Base-by-base conservation (phyloP, 2,797 vertebrate genomes). In the Amblyopsis hoosieri region DNA sequence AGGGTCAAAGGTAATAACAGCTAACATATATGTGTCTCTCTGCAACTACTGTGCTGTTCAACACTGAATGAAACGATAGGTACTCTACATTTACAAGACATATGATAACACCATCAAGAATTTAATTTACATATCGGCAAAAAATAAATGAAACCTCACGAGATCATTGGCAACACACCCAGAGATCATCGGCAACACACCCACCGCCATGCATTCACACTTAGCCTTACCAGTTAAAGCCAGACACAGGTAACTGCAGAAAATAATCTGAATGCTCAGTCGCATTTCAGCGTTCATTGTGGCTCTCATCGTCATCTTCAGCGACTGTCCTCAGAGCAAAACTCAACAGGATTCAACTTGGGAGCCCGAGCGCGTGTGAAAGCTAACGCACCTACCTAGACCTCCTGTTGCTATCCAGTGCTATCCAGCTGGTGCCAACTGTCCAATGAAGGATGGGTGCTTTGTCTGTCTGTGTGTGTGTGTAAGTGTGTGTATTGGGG, bases 181-280 rank as follows among this genome's bases (percentile, higher is more conserved):
- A 37, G 8, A 37, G 37, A 37, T 10, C 15, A 3, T 7, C 29
- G 45, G 7, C 29, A 61, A 48, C 12, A 47, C 3, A 37, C 17
- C 10, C 49, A 29, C 37, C 45, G 10, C 15, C 2, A 37, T 61
- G 60, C 0, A 54, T 11, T 13, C 15, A 12, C 48, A 46, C 86
- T 90, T 91, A 93, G 92, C 91, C 86, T 90, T 91, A 93, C 93
- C 91, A n/a, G 85, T 78, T 0, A 81, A 59, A 6, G 72, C 55
- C 14, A 93, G 62, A 53, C 81, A 84, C 55, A 87, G 54, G 68
- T 79, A 79, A 70, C 79, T 54, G 58, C 77, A 91, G 12, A 87
- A 0, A 6, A 88, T 4, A 71, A 90, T 12, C 14, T 90, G 56
- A 2, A 46, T 0, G 19, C 62, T 74, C 64, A 75, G 80, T 73